Percentiles rank a stretch among this genome's conserved stretches.
These are phyloP conservation scores for Paraescarpia echinospica DNA, from an alignment of 1,140 invertebrate species.

Conservation along the genomic window DNA sequence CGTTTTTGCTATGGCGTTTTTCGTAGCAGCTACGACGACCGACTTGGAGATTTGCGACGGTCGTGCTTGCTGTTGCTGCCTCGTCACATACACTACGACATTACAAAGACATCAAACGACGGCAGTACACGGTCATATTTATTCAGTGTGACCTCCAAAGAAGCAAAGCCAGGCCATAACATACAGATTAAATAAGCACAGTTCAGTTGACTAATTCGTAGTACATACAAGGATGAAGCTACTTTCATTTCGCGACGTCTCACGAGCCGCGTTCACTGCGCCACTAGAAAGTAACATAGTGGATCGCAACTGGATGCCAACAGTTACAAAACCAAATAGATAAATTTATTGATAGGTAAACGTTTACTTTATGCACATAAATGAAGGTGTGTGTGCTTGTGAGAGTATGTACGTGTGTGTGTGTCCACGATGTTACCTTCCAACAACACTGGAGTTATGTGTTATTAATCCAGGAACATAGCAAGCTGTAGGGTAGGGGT, in stretches of 20 bases:
- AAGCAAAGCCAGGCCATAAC: not conserved
- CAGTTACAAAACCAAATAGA: not conserved
- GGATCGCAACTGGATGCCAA: not conserved
- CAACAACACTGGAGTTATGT: too few species aligned
- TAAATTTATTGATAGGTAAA: not conserved
- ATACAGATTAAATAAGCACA: constrained; percentile 1
- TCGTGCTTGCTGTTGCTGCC: too few species aligned
- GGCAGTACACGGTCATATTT: not conserved
- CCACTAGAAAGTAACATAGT: not conserved
- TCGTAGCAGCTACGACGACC: too few species aligned
- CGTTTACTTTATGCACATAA: not conserved
- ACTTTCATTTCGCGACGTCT: not conserved
- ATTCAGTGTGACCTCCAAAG: not conserved
- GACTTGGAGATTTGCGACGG: too few species aligned
- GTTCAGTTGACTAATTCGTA: not conserved
- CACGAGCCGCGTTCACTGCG: not conserved
- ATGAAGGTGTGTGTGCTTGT: not conserved
- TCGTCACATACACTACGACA: not conserved
- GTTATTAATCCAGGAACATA: too few species aligned
- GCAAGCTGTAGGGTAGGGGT: too few species aligned
- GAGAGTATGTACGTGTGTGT: too few species aligned
- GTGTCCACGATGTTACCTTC: not conserved
- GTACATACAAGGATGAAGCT: not conserved
- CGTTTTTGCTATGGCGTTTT: too few species aligned
- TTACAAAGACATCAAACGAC: not conserved